Base-by-base conservation (phyloP, 2,888 invertebrate genomes). In the Loripinus fragilis region DNA sequence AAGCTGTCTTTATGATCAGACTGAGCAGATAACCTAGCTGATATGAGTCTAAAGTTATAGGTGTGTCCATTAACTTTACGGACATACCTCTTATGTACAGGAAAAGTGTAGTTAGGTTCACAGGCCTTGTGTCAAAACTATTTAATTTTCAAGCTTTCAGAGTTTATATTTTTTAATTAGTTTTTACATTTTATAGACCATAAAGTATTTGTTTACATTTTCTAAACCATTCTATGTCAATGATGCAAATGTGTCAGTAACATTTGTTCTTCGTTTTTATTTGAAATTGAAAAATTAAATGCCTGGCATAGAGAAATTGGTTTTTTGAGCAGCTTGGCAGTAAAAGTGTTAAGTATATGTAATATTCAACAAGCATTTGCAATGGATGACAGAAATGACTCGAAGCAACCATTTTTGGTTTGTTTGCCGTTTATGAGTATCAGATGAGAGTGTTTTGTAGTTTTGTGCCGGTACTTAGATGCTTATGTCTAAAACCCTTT, bases 281-380 rank as follows among this genome's bases (percentile, higher is more conserved):
- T 45, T 45, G 45, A 15, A 12, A 45, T 15, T 45, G 45, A 45
- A 45, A 45, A 45, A 45, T 45, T 45, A 45, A 45, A 45, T 45
- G 45, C 45, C 45, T 45, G 45, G 45, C 45, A 12, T 45, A 45
- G 45, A 45, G 45, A 45, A 45, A 45, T 45, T 45, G 45, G 45
- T 45, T 45, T 38, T 45, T 45, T 45, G 45, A 45, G 45, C 45
- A 45, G 45, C 45, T 45, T 45, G 45, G 45, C 45, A 45, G 45
- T 45, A 45, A 45, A 45, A 45, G 45, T 45, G 45, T 45, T 45
- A 45, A 45, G 45, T 45, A 45, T 45, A 45, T 45, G 45, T 45
- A 45, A 45, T 45, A 45, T 45, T 45, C 45, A 45, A 45, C 45
- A 45, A 45, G 45, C 45, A 45, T 45, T 45, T 45, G 45, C 45